Conservation (phyloP, 2,113 vertebrate species). For the Larimichthys crocea region DNA sequence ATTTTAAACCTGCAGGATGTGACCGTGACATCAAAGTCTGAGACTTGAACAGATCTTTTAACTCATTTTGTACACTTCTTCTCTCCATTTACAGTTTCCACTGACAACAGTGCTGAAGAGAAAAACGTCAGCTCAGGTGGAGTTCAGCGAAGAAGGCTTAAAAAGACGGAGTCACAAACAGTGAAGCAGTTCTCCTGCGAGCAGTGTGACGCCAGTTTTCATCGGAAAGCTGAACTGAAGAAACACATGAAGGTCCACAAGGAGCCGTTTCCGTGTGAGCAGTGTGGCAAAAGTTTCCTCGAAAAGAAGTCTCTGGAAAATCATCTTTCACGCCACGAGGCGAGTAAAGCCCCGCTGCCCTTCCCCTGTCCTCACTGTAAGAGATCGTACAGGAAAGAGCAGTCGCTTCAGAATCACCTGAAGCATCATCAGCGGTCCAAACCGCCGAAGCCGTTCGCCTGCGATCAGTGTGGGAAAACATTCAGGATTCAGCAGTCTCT, state of each 20-base stretch:
- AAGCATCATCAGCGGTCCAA: constrained; percentile 56
- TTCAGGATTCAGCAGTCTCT: constrained; percentile 69
- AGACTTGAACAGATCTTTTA: neutral
- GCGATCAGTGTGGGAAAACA: constrained; percentile 71
- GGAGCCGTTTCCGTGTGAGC: constrained; percentile 61
- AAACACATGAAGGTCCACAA: constrained; percentile 72
- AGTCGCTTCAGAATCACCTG: constrained; percentile 75
- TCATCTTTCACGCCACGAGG: constrained; percentile 60
- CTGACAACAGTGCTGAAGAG: constrained; percentile 19
- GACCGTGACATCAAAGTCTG: neutral
- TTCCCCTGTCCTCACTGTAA: constrained; percentile 73
- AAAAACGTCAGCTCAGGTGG: neutral
- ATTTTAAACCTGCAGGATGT: neutral
- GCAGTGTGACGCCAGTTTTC: constrained; percentile 59
- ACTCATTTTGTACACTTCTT: neutral
- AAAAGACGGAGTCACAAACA: constrained; percentile 17
- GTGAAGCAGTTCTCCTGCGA: constrained; percentile 69
- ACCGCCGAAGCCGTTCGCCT: constrained; percentile 71
- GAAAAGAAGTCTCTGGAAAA: constrained; percentile 67
- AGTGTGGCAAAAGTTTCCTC: constrained; percentile 64
- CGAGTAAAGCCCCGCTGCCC: constrained; percentile 53
- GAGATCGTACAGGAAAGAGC: constrained; percentile 66
- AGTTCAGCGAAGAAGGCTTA: neutral
- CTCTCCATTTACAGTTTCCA: constrained; percentile 21
- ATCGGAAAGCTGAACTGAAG: constrained; percentile 72